Evolutionary conservation across 1,140 invertebrate species (phyloP).

Genomic region (Saccostrea glomerata): DNA sequence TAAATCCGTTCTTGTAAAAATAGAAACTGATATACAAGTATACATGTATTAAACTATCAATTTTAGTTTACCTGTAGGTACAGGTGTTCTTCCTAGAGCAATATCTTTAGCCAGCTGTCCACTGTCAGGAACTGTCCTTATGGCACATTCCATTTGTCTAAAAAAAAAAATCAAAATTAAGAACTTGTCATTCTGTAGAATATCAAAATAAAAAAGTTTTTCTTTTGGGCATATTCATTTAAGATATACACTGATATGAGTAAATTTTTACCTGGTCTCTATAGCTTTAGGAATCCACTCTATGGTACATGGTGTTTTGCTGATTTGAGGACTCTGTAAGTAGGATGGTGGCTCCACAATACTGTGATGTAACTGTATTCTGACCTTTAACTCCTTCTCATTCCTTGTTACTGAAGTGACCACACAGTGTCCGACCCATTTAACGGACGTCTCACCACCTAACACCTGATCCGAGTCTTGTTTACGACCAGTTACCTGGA

Average conservation of each 20-base stretch:
- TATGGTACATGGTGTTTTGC: conserved; percentile 63
- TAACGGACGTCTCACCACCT: not conserved
- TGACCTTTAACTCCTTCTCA: conserved; percentile 55
- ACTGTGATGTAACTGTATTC: conserved; percentile 63
- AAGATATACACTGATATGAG: not conserved
- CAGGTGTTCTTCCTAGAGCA: conserved; percentile 64
- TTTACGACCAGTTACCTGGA: conserved; percentile 52
- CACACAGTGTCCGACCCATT: conserved; percentile 73
- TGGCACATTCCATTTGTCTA: conserved; percentile 69
- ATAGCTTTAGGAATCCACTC: conserved; percentile 70
- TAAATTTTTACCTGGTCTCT: conserved; percentile 64
- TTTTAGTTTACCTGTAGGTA: conserved; percentile 57
- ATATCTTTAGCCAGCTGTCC: conserved; percentile 70
- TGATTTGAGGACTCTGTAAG: conserved; percentile 49
- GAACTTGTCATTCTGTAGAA: too few species aligned
- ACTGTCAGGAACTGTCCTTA: conserved; percentile 62
- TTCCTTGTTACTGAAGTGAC: conserved; percentile 52
- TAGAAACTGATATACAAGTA: too few species aligned
- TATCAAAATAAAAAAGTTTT: too few species aligned
- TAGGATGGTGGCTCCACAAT: conserved; percentile 66
- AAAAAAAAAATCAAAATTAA: conserved; percentile 42
- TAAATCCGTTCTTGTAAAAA: too few species aligned
- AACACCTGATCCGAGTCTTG: not conserved
- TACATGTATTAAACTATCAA: too few species aligned
- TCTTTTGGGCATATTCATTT: too few species aligned